These are phyloP conservation scores for Micrastur ruficollis DNA, from an alignment of 2,797 vertebrate genomes.

Conservation along the genomic window DNA sequence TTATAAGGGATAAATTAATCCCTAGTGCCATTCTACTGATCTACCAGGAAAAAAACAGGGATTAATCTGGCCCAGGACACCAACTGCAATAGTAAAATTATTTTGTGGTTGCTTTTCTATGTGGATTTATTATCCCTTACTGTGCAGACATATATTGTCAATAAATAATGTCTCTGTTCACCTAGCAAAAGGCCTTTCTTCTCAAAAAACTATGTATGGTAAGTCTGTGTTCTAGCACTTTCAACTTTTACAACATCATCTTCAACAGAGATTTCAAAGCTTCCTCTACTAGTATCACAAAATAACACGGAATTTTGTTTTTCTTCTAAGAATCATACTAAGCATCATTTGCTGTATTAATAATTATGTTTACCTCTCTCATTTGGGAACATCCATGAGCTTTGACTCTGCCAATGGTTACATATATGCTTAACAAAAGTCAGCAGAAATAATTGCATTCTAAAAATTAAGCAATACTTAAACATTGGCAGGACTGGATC, in stretches of 20 bases:
- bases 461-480: not conserved
- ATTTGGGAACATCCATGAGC: not conserved
- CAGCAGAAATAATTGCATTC: not conserved
- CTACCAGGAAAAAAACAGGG: not conserved
- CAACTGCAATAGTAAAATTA: slow-evolving; percentile 15
- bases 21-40: slow-evolving; percentile 3
- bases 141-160: not conserved
- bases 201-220: not conserved
- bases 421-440: not conserved
- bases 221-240: not conserved
- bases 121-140: slow-evolving; percentile 30
- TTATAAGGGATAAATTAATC: slow-evolving; percentile 34
- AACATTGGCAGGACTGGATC: not conserved
- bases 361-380: not conserved
- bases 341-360: not conserved
- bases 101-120: slow-evolving; percentile 15
- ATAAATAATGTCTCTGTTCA: slow-evolving; percentile 18
- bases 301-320: not conserved
- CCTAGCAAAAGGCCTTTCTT: not conserved
- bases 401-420: not conserved
- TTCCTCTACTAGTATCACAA: not conserved
- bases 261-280: not conserved
- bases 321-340: not conserved
- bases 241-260: not conserved
- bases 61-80: slow-evolving; percentile 37